phyloP scores from a whole-genome alignment of 2,797 vertebrate species.

The Smutsia temminckii region DNA sequence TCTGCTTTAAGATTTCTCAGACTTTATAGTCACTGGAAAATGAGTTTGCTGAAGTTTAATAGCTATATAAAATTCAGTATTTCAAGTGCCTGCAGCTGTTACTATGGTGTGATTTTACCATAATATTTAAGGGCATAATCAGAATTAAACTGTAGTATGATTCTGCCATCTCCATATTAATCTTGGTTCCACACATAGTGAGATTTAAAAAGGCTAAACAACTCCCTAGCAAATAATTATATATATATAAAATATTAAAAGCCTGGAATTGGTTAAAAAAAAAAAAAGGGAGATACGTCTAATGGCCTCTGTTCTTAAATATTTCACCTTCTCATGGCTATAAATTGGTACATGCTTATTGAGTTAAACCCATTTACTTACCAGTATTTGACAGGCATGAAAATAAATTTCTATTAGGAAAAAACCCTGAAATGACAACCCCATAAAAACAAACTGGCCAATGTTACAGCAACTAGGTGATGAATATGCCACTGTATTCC shows the following conservation, averaged over 20 bases:
- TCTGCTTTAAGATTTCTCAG: not conserved
- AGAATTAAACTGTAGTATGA: not conserved
- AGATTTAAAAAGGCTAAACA: not conserved
- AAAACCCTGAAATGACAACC: not conserved
- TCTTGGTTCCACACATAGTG: not conserved
- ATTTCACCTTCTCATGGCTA: not conserved
- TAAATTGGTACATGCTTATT: not conserved
- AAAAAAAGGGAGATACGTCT: not conserved
- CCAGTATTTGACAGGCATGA: not conserved
- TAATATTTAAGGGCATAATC: not conserved
- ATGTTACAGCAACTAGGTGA: not conserved
- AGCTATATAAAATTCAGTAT: not conserved
- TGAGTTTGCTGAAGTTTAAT: not conserved
- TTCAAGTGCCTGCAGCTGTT: constrained; percentile 10
- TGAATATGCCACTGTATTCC: not conserved
- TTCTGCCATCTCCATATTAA: not conserved
- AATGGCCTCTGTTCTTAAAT: not conserved
- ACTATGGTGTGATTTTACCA: not conserved
- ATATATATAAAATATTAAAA: not conserved
- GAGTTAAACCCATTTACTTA: not conserved
- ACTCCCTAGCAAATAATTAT: not conserved
- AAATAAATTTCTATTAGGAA: not conserved
- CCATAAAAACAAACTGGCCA: not conserved
- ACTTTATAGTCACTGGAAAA: constrained; percentile 28
- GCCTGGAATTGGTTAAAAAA: not conserved